Percentiles rank a stretch among this genome's conserved stretches.
These are phyloP conservation scores for Andrena flavipes DNA, from an alignment of 2,888 invertebrate species.

Conservation along the genomic window DNA sequence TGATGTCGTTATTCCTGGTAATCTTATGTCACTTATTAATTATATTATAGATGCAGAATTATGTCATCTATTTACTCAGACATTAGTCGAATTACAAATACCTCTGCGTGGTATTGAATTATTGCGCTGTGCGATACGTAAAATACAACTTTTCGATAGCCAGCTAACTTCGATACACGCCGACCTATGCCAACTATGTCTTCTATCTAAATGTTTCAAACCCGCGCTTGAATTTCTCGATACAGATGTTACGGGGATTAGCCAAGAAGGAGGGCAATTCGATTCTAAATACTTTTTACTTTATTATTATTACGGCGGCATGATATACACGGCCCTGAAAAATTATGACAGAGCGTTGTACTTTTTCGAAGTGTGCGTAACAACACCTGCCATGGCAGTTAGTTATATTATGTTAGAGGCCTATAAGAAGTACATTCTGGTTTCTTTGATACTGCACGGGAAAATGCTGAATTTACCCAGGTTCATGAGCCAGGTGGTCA, in stretches of 20 bases:
- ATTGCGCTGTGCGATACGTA: constrained; percentile 93
- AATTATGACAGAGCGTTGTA: constrained; percentile 97
- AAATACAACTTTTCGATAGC: constrained; percentile 94
- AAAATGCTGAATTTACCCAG: constrained; percentile 94
- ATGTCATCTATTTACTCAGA: constrained; percentile 93
- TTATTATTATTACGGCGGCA: constrained; percentile 98
- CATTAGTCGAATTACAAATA: constrained; percentile 91
- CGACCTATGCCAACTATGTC: constrained; percentile 96
- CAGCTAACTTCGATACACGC: constrained; percentile 98
- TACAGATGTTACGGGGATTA: constrained; percentile 96
- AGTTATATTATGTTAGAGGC: constrained; percentile 99
- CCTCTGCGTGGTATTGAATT: constrained; percentile 94
- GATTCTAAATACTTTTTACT: constrained; percentile 96
- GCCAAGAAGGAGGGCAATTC: constrained; percentile 93
- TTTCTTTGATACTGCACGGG: constrained; percentile 96
- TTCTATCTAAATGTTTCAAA: constrained; percentile 96
- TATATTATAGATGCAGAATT: constrained; percentile 91
- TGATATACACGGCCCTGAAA: constrained; percentile 97
- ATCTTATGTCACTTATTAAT: constrained; percentile 1
- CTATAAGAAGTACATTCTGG: constrained; percentile 97
- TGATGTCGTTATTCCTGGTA: neutral
- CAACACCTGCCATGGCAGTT: constrained; percentile 97
- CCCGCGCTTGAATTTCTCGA: constrained; percentile 95
- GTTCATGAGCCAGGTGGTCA: constrained; percentile 96
- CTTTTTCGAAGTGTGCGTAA: constrained; percentile 97